Base-by-base conservation (phyloP, 2,113 vertebrate species). In the Anoura caudifer region DNA sequence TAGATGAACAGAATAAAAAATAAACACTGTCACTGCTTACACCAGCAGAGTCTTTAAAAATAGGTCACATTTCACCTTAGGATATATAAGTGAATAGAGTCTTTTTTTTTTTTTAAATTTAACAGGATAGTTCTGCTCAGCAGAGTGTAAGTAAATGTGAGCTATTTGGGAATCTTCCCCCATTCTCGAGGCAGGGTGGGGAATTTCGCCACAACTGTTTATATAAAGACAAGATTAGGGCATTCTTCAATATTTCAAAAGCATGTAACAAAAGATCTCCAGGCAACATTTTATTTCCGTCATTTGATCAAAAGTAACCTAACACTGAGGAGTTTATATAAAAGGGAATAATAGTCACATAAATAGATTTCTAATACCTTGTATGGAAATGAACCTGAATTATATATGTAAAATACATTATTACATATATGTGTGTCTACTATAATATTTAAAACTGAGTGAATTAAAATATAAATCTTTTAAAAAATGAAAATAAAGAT, bases 221-320 rank as follows among this genome's bases (percentile, higher is more conserved):
- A 96, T 24, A 85, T 84, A 97, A 95, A 86, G 84, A 87, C 63
- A 72, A 88, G 94, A 96, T 97, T 97, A 96, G n/a, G 56, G 41
- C 91, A 93, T 93, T 96, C 92, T 97, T 96, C 91, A 94, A 81
- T 95, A 97, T 92, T 97, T 97, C 95, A 97, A 94, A 95, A 97
- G 94, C 84, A 90, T 33, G 70, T 95, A 96, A 97, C 95, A 95
- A 94, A 97, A 97, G 93, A 90, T 86, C 52, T 81, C 91, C 36
- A 94, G 80, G 94, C 89, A 95, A 96, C 91, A 95, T 96, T 96
- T 54, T 83, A 94, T 93, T 96, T 97, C 93, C 19, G 24, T 94
- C 91, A 97, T 92, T 93, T 98, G 95, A 97, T 97, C 89, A 96
- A 95, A 28, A 56, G 95, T 90, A 96, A 93, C 65, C 52, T 91